These are phyloP conservation scores for Dermochelys coriacea DNA, from an alignment of 2,797 vertebrate genomes.

Conservation along the genomic window DNA sequence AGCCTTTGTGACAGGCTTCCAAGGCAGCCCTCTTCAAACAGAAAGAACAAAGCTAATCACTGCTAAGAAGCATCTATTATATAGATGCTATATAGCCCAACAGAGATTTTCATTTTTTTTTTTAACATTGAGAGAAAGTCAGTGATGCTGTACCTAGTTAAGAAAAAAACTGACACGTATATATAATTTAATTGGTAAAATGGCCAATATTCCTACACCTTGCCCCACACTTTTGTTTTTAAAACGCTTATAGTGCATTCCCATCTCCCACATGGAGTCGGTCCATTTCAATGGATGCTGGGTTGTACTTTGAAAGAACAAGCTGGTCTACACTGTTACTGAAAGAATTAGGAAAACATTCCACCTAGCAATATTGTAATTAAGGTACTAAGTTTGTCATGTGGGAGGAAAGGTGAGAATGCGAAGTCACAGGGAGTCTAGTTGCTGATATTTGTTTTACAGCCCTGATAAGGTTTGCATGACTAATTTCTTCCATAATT, in stretches of 20 bases:
- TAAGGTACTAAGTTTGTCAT: not conserved
- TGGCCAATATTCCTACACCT: not conserved
- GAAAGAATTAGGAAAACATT: not conserved
- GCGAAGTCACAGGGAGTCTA: not conserved
- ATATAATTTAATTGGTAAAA: not conserved
- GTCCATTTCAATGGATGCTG: not conserved
- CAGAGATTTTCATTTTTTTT: not conserved
- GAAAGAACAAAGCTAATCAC: not conserved
- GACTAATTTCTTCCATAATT: not conserved
- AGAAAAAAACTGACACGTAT: not conserved
- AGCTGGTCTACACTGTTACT: not conserved
- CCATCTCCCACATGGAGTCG: not conserved
- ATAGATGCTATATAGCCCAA: not conserved
- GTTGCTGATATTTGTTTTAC: not conserved
- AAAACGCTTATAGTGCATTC: not conserved
- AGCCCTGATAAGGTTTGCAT: not conserved
- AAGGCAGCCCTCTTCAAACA: constrained; percentile 88
- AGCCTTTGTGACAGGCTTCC: constrained; percentile 90
- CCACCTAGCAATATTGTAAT: not conserved
- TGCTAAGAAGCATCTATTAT: not conserved
- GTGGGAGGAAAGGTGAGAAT: not conserved
- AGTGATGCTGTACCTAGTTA: not conserved
- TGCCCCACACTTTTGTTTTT: not conserved
- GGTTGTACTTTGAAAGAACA: not conserved
- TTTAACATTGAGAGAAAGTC: not conserved